Base-by-base conservation (phyloP, 2,888 invertebrate species). In the Eilema depressum region DNA sequence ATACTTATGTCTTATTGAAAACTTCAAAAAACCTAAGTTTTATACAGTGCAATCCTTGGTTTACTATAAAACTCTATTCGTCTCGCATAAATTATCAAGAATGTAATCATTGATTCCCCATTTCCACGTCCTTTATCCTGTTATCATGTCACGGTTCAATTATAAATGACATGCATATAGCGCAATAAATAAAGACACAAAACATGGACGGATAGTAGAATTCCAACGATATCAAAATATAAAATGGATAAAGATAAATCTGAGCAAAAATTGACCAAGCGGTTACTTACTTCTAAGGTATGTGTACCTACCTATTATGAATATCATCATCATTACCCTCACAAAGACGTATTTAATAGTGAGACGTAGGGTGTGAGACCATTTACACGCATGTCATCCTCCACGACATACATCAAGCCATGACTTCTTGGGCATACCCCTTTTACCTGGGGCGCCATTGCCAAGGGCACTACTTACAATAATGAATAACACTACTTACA, bases 271-370 rank as follows among this genome's bases (percentile, higher is more conserved):
- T 33, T 25, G 10, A 23, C 57, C 25, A 33, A 25, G 57, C 56
- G 17, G 17, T 23, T 57, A 33, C 66, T 66, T 11, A 57, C 56
- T 26, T 57, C 66, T 57, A 66, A 66, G 66, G 66, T 57, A 56
- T 25, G 57, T n/a, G n/a, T n/a, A n/a, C n/a, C n/a, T n/a, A n/a
- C n/a, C n/a, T n/a, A n/a, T n/a, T n/a, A n/a, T n/a, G n/a, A n/a
- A n/a, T n/a, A n/a, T n/a, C n/a, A n/a, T n/a, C n/a, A n/a, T n/a
- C n/a, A n/a, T n/a, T n/a, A n/a, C n/a, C n/a, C n/a, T n/a, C n/a
- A n/a, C n/a, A n/a, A n/a, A n/a, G n/a, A n/a, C n/a, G n/a, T n/a
- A n/a, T n/a, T n/a, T n/a, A n/a, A n/a, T n/a, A n/a, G n/a, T n/a
- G n/a, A n/a, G n/a, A n/a, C n/a, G n/a, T n/a, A n/a, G n/a, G n/a